A percentile compares a stretch with the other conserved stretches of the same genome.
These are phyloP conservation scores for Tryphoninae sp. DNA, from an alignment of 2,888 invertebrate genomes.

Conservation along the genomic window DNA sequence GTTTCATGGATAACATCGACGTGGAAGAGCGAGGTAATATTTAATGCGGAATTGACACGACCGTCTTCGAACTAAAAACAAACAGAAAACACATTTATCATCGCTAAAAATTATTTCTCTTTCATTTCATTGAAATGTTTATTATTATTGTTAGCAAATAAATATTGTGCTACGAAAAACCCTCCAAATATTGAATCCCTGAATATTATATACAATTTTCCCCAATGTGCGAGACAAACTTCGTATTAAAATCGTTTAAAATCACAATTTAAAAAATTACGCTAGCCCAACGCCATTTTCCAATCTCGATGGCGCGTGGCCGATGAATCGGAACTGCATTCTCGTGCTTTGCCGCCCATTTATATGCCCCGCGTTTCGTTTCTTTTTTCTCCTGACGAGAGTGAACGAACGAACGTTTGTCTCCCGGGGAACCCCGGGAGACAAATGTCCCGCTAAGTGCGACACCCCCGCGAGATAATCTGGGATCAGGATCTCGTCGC, in stretches of 20 bases:
- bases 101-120: neutral
- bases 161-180: too few species aligned
- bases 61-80: neutral
- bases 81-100: neutral
- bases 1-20: slow-evolving; percentile 55
- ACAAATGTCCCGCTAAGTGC: slow-evolving; percentile 75
- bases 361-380: neutral
- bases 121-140: too few species aligned
- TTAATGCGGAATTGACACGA: neutral
- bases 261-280: neutral
- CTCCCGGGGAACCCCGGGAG: slow-evolving; percentile 61
- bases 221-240: too few species aligned
- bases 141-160: too few species aligned
- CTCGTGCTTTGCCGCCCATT: slow-evolving; percentile 17
- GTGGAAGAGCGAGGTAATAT: slow-evolving; percentile 62
- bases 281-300: slow-evolving; percentile 9
- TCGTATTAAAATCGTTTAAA: too few species aligned
- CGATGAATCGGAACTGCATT: slow-evolving; percentile 39
- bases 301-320: slow-evolving; percentile 32
- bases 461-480: slow-evolving; percentile 76
- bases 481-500: slow-evolving; percentile 73
- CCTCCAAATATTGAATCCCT: too few species aligned
- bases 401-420: slow-evolving; percentile 48
- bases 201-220: too few species aligned
- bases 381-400: slow-evolving; percentile 36